phyloP scores from a whole-genome alignment of 2,113 vertebrate genomes.

The Xyrauchen texanus region DNA sequence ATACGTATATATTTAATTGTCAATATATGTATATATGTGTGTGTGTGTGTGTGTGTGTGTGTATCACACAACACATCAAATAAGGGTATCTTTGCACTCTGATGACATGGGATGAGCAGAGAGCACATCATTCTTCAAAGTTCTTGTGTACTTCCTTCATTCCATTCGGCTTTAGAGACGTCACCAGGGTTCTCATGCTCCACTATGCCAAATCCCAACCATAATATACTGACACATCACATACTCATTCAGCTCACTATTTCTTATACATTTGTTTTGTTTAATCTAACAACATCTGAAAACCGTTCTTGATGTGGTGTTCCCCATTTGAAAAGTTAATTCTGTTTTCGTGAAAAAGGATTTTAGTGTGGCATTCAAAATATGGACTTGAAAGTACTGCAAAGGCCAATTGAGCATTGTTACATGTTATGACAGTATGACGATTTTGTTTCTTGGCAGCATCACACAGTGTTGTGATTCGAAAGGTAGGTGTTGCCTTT shows the following conservation, averaged over 20 bases:
- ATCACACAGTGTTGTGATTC: slow-evolving; percentile 76
- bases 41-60: slow-evolving; percentile 37
- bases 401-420: slow-evolving; percentile 68
- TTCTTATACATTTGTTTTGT: slow-evolving; percentile 50
- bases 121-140: slow-evolving; percentile 83
- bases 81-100: slow-evolving; percentile 91
- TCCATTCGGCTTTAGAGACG: slow-evolving; percentile 82
- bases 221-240: slow-evolving; percentile 74
- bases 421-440: slow-evolving; percentile 74
- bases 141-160: slow-evolving; percentile 92
- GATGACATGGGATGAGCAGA: slow-evolving; percentile 88
- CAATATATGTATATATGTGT: slow-evolving; percentile 13
- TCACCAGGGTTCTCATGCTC: slow-evolving; percentile 87
- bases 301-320: slow-evolving; percentile 49
- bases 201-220: slow-evolving; percentile 81
- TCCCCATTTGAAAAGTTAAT: slow-evolving; percentile 72
- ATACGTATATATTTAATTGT: slow-evolving; percentile 31
- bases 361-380: too few relatives aligned
- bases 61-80: slow-evolving; percentile 53
- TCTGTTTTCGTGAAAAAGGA: slow-evolving; percentile 31
- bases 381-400: slow-evolving; percentile 47
- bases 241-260: slow-evolving; percentile 60
- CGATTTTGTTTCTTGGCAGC: slow-evolving; percentile 70
- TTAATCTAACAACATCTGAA: too few relatives aligned
- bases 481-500: slow-evolving; percentile 76